These are phyloP conservation scores for Allophyes oxyacanthae DNA, from an alignment of 2,888 invertebrate genomes.

Conservation along the genomic window DNA sequence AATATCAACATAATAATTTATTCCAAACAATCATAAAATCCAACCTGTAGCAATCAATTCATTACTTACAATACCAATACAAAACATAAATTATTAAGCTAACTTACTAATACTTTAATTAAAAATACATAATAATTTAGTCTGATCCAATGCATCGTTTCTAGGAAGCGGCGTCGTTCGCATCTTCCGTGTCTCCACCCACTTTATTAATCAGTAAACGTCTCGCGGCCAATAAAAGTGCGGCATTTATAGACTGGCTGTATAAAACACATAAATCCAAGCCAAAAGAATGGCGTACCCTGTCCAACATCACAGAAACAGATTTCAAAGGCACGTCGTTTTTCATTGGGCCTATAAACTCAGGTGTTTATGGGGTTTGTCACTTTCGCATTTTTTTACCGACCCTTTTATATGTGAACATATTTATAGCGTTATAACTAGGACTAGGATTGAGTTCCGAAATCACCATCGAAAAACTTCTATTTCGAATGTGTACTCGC, in stretches of 20 bases:
- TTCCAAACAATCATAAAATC: slow-evolving; percentile 1
- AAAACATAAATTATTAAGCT: slow-evolving; percentile 31
- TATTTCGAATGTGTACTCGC: slow-evolving; percentile 11
- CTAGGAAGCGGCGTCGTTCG: slow-evolving; percentile 79
- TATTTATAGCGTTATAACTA: slow-evolving; percentile 53
- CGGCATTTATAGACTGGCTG: slow-evolving; percentile 84
- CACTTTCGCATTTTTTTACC: slow-evolving; percentile 70
- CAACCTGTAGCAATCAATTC: slow-evolving; percentile 1
- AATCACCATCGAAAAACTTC: slow-evolving; percentile 15
- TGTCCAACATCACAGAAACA: slow-evolving; percentile 83
- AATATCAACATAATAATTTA: not conserved
- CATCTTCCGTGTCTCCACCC: slow-evolving; percentile 83
- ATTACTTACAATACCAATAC: not conserved
- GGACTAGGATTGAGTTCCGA: slow-evolving; percentile 17
- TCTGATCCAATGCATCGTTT: slow-evolving; percentile 61
- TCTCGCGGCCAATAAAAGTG: slow-evolving; percentile 84
- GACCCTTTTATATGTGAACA: slow-evolving; percentile 49
- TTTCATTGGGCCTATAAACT: slow-evolving; percentile 81
- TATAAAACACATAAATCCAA: slow-evolving; percentile 84
- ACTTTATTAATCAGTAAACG: slow-evolving; percentile 88
- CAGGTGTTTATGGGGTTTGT: slow-evolving; percentile 83
- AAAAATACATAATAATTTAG: slow-evolving; percentile 51
- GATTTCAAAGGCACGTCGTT: slow-evolving; percentile 84
- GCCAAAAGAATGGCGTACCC: slow-evolving; percentile 80
- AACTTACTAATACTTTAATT: slow-evolving; percentile 34